These are phyloP conservation scores for Gastrophysa polygoni DNA, from an alignment of 2,888 invertebrate species.

Conservation along the genomic window DNA sequence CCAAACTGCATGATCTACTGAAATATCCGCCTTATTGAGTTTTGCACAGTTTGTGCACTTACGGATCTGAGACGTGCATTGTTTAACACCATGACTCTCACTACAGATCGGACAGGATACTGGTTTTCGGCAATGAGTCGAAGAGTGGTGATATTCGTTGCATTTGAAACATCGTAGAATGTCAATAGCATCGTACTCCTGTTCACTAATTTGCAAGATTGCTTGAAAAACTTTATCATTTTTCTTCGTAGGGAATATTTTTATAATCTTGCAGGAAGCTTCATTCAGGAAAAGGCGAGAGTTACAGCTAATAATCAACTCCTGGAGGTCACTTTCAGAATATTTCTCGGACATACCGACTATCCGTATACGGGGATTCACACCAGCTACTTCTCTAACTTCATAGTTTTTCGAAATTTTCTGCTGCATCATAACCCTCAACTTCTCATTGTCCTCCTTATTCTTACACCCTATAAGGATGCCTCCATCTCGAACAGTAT, in stretches of 20 bases:
- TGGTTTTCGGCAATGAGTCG: too few relatives aligned
- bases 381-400: constrained; percentile 11
- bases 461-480: constrained; percentile 15
- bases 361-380: background rate
- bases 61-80: too few relatives aligned
- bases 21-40: background rate
- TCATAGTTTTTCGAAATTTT: constrained; percentile 5
- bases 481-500: constrained; percentile 7
- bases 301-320: background rate
- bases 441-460: background rate
- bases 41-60: background rate
- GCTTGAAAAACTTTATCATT: constrained; percentile 12
- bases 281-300: background rate
- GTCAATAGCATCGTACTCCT: constrained; percentile 1
- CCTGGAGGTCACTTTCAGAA: background rate
- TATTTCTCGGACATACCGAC: background rate
- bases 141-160: too few relatives aligned
- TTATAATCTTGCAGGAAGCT: constrained; percentile 12
- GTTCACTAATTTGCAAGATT: constrained; percentile 17
- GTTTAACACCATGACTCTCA: too few relatives aligned
- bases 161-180: too few relatives aligned
- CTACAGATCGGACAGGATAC: too few relatives aligned
- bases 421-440: background rate
- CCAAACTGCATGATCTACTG: background rate
- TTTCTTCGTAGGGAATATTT: constrained; percentile 11